phyloP scores from a whole-genome alignment of 2,113 vertebrate genomes.

The Vidua macroura region DNA sequence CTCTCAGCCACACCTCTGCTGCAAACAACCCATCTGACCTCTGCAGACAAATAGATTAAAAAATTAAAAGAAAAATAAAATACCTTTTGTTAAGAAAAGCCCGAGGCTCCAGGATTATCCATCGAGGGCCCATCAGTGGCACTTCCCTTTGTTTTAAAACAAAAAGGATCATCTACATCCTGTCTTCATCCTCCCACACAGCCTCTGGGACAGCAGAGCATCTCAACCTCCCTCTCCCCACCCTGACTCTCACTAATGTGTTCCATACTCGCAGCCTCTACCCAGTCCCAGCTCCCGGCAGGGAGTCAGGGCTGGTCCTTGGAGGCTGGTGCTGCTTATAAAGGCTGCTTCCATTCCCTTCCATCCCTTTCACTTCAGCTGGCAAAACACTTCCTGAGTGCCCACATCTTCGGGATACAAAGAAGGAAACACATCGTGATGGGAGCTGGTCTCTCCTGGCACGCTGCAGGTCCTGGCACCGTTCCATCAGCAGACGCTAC shows the following conservation, averaged over 20 bases:
- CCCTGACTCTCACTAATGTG: neutral
- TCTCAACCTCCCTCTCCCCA: neutral
- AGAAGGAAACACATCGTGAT: accelerated
- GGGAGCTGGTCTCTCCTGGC: neutral
- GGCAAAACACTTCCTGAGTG: neutral
- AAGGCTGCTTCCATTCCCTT: neutral
- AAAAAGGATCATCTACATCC: neutral
- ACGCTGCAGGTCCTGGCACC: neutral
- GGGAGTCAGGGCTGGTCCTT: neutral
- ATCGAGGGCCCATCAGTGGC: accelerated
- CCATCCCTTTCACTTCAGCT: neutral
- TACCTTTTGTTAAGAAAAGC: neutral
- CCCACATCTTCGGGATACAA: neutral
- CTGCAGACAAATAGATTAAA: neutral
- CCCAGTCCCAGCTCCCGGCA: neutral
- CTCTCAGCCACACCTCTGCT: neutral
- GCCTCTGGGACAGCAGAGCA: neutral
- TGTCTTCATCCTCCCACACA: neutral
- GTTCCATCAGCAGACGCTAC: neutral
- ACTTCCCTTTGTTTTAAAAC: neutral
- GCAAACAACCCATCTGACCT: neutral
- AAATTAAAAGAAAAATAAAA: neutral
- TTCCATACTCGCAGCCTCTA: neutral
- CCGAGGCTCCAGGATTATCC: neutral
- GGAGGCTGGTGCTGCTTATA: neutral